These are phyloP conservation scores for Apodemia zela DNA, from an alignment of 2,888 invertebrate genomes.

Conservation along the genomic window DNA sequence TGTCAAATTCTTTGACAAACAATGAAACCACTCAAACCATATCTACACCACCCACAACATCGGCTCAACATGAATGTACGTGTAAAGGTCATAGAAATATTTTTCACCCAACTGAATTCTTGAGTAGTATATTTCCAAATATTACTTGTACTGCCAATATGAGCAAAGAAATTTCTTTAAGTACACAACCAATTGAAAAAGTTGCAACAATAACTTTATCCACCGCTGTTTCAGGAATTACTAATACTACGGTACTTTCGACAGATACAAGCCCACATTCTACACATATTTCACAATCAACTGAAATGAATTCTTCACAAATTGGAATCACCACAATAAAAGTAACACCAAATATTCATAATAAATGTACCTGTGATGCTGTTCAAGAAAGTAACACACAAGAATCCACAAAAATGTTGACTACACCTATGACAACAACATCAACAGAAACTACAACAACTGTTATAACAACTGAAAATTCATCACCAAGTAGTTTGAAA, in stretches of 20 bases:
- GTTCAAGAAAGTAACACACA: background rate
- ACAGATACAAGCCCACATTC: background rate
- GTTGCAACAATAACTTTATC: background rate
- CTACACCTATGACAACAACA: constrained; percentile 17
- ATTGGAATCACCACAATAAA: background rate
- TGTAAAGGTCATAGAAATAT: background rate
- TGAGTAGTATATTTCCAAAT: background rate
- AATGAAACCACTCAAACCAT: background rate
- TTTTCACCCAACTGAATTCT: background rate
- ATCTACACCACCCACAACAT: background rate
- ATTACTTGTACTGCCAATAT: background rate
- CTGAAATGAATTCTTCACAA: background rate
- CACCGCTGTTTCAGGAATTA: background rate
- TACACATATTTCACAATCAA: background rate
- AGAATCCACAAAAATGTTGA: constrained; percentile 6
- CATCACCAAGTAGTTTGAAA: background rate
- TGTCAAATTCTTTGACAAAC: background rate
- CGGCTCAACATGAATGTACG: background rate
- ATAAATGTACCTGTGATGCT: background rate
- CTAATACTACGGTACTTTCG: constrained; percentile 8
- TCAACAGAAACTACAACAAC: constrained; percentile 25
- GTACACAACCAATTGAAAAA: background rate
- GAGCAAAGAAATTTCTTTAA: background rate
- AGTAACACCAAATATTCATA: background rate
- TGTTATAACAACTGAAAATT: background rate